These are phyloP conservation scores for Apis laboriosa DNA, from an alignment of 1,140 invertebrate species.

Conservation along the genomic window DNA sequence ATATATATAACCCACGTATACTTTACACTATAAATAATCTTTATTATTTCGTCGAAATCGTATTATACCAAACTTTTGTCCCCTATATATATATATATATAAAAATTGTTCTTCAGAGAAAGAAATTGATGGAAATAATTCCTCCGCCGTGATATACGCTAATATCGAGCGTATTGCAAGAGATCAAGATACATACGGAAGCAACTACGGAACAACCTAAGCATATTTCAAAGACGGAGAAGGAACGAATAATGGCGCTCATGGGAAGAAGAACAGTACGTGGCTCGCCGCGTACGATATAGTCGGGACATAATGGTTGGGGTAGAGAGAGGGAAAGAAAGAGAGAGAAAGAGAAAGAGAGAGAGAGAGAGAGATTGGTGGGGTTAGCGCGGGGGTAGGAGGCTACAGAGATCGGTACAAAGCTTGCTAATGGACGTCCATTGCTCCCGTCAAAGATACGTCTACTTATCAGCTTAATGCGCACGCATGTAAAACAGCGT, in stretches of 20 bases:
- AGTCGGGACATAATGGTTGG: conserved; percentile 62
- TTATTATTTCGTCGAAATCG: too few relatives aligned
- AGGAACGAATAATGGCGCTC: conserved; percentile 63
- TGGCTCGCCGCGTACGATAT: conserved; percentile 61
- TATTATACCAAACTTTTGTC: too few relatives aligned
- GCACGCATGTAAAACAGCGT: conserved; percentile 58
- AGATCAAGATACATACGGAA: conserved; percentile 14
- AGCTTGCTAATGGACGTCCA: conserved; percentile 67
- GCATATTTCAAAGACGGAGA: conserved; percentile 62
- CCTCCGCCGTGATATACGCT: background rate
- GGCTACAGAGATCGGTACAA: conserved; percentile 56
- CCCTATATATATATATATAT: background rate
- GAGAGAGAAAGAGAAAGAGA: too few relatives aligned
- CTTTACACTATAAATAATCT: too few relatives aligned
- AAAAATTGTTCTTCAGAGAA: background rate
- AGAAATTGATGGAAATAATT: background rate
- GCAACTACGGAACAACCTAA: conserved; percentile 36
- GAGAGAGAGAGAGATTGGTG: conserved; percentile 13
- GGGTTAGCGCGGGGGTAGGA: conserved; percentile 39
- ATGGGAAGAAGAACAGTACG: conserved; percentile 63
- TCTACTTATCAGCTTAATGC: conserved; percentile 68
- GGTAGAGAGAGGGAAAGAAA: background rate
- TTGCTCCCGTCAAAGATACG: conserved; percentile 68
- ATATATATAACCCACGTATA: too few relatives aligned
- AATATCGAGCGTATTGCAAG: conserved; percentile 1